Percentiles rank a stretch among this genome's conserved stretches.
These are phyloP conservation scores for Volucella inflata DNA, from an alignment of 2,888 invertebrate genomes.

Conservation along the genomic window DNA sequence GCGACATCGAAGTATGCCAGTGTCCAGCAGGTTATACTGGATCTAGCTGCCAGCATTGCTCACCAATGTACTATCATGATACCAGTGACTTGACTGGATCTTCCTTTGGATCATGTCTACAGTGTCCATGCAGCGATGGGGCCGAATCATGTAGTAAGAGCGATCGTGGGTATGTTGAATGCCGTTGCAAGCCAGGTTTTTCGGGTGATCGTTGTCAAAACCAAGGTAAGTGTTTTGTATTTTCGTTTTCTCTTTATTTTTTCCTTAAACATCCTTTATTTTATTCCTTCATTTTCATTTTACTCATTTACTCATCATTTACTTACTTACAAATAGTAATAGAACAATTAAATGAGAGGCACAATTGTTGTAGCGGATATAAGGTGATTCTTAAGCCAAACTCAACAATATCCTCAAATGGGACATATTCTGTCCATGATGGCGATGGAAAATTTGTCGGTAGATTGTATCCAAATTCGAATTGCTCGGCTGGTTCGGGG, in stretches of 20 bases:
- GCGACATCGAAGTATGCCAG: constrained; percentile 92
- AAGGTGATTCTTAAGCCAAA: constrained; percentile 47
- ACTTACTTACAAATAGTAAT: constrained; percentile 4
- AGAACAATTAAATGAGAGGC: constrained; percentile 49
- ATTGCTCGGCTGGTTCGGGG: constrained; percentile 42
- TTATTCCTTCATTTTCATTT: constrained; percentile 20
- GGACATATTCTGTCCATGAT: constrained; percentile 45
- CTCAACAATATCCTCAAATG: constrained; percentile 35
- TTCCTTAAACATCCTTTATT: not conserved
- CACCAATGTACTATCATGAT: constrained; percentile 89
- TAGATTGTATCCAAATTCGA: constrained; percentile 29
- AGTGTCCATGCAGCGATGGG: constrained; percentile 90
- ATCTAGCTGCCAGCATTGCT: constrained; percentile 92
- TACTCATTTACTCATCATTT: constrained; percentile 50
- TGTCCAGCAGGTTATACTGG: constrained; percentile 93
- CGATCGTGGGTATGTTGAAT: constrained; percentile 86
- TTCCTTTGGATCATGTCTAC: constrained; percentile 83
- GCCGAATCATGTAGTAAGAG: constrained; percentile 87
- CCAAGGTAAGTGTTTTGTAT: constrained; percentile 83
- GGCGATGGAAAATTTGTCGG: constrained; percentile 40
- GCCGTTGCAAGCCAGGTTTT: constrained; percentile 89
- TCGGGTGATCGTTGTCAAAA: constrained; percentile 87
- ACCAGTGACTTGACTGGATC: constrained; percentile 82
- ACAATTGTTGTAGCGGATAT: constrained; percentile 51
- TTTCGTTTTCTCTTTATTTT: not conserved